Evolutionary conservation across 2,888 invertebrate genomes (phyloP).

Genomic region (Ganaspis brasiliensis): DNA sequence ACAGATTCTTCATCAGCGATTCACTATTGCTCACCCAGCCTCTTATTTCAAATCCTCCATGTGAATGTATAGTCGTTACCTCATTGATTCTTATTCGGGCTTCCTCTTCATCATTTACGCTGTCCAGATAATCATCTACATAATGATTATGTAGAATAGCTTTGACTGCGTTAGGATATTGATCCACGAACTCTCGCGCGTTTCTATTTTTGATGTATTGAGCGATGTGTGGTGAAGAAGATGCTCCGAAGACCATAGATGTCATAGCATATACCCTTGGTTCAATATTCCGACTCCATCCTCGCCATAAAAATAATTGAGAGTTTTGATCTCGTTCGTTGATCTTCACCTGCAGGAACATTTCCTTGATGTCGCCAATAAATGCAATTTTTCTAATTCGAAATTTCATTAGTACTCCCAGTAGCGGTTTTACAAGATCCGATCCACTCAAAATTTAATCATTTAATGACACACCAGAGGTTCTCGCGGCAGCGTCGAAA

Average conservation of each 20-base stretch:
- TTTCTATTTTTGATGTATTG: slow-evolving; percentile 66
- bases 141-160: slow-evolving; percentile 67
- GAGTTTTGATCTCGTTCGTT: slow-evolving; percentile 63
- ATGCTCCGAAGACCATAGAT: slow-evolving; percentile 63
- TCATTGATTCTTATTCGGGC: slow-evolving; percentile 56
- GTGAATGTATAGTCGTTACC: slow-evolving; percentile 51
- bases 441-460: slow-evolving; percentile 70
- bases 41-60: slow-evolving; percentile 61
- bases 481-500: slow-evolving; percentile 69
- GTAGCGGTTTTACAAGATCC: slow-evolving; percentile 69
- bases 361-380: slow-evolving; percentile 71
- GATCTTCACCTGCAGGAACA: slow-evolving; percentile 71
- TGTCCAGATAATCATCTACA: slow-evolving; percentile 63
- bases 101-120: slow-evolving; percentile 56
- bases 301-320: slow-evolving; percentile 64
- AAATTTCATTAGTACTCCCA: slow-evolving; percentile 74
- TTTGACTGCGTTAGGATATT: slow-evolving; percentile 60
- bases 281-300: slow-evolving; percentile 26
- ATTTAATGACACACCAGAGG: slow-evolving; percentile 63
- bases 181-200: slow-evolving; percentile 53
- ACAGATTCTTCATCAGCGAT: slow-evolving; percentile 7
- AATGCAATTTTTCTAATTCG: slow-evolving; percentile 71
- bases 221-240: slow-evolving; percentile 49
- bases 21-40: slow-evolving; percentile 58
- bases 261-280: slow-evolving; percentile 62